These are phyloP conservation scores for Tachuris rubrigastra DNA, from an alignment of 2,113 vertebrate species.

Conservation along the genomic window DNA sequence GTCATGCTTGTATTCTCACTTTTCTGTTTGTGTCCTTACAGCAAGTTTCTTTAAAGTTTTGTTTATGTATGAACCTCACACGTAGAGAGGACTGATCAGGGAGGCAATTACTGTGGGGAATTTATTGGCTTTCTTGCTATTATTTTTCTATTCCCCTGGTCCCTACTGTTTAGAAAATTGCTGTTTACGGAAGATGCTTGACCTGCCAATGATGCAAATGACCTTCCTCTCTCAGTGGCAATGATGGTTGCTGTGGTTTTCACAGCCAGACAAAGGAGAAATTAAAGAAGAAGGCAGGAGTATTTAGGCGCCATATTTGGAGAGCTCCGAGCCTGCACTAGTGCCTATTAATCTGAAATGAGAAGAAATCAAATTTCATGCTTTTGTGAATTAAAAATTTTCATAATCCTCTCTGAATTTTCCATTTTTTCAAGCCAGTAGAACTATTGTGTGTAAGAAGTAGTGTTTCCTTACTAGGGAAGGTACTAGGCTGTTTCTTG, in stretches of 20 bases:
- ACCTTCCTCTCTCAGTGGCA: not conserved
- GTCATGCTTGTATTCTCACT: not conserved
- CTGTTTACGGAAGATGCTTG: not conserved
- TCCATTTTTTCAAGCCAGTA: not conserved
- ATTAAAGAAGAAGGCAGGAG: not conserved
- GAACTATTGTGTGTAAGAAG: not conserved
- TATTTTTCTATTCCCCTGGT: not conserved
- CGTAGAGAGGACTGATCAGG: not conserved
- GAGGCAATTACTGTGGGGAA: not conserved
- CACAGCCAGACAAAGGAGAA: not conserved
- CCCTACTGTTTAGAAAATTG: not conserved
- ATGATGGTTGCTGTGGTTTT: not conserved
- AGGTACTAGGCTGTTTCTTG: not conserved
- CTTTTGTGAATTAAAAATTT: not conserved
- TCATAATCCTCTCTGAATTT: not conserved
- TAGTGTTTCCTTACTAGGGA: not conserved
- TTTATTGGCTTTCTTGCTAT: not conserved
- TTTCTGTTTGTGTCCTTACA: not conserved
- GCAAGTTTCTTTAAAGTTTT: not conserved
- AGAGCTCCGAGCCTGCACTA: not conserved
- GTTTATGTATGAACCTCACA: not conserved
- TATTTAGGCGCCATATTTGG: not conserved
- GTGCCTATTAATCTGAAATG: not conserved
- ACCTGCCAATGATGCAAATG: accelerated
- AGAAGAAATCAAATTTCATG: not conserved